Conservation (phyloP, 2,113 vertebrate genomes). For the Rhinoderma darwinii region DNA sequence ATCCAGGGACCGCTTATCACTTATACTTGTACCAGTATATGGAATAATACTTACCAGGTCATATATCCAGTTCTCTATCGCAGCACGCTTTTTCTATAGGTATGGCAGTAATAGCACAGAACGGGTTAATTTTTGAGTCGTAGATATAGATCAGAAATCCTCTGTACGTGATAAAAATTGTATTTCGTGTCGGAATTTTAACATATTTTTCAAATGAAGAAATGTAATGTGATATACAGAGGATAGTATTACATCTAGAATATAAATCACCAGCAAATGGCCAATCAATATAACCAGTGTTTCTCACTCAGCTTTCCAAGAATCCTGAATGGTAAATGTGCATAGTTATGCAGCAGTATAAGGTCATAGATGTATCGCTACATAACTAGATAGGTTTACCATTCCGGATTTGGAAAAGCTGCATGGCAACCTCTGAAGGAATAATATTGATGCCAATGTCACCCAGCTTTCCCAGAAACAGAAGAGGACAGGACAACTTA, state of each 20-base stretch:
- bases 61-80: conserved; percentile 23
- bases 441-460: not conserved
- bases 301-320: not conserved
- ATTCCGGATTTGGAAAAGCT: not conserved
- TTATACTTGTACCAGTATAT: not conserved
- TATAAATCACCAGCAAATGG: not conserved
- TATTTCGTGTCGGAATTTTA: not conserved
- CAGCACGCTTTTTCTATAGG: conserved; percentile 21
- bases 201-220: not conserved
- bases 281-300: not conserved
- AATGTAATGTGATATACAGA: not conserved
- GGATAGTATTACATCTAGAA: not conserved
- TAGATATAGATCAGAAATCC: not conserved
- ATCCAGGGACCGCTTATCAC: conserved; percentile 58
- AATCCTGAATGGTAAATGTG: not conserved
- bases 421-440: not conserved
- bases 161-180: not conserved
- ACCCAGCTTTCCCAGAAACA: not conserved
- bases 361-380: not conserved
- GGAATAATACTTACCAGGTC: conserved; percentile 18
- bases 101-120: not conserved
- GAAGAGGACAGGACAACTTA: not conserved
- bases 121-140: not conserved
- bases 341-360: not conserved
- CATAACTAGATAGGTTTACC: not conserved